These are phyloP conservation scores for Rhinophrynus dorsalis DNA, from an alignment of 2,797 vertebrate genomes.

Conservation along the genomic window DNA sequence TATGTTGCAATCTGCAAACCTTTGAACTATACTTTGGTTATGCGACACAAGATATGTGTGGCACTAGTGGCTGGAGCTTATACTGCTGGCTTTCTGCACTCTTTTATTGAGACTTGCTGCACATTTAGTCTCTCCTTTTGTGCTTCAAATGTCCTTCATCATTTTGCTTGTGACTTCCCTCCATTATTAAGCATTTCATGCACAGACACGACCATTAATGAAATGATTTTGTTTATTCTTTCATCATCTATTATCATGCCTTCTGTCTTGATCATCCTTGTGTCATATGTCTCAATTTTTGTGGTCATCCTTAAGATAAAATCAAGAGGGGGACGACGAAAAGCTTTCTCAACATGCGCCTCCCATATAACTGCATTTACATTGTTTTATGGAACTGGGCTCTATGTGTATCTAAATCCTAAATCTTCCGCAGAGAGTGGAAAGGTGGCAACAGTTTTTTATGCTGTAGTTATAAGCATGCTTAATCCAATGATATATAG, in stretches of 20 bases:
- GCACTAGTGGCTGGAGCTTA: background rate
- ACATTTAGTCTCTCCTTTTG: constrained; percentile 26
- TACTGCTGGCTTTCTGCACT: constrained; percentile 1
- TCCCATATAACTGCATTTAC: constrained; percentile 14
- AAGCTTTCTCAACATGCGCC: constrained; percentile 21
- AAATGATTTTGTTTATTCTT: constrained; percentile 2
- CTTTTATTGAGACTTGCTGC: constrained; percentile 3
- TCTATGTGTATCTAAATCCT: constrained; percentile 17
- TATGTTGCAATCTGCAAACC: constrained; percentile 6
- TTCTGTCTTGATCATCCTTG: constrained; percentile 1
- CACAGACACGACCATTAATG: constrained; percentile 22
- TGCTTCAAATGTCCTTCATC: constrained; percentile 13
- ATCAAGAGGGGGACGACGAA: background rate
- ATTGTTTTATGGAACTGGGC: constrained; percentile 5
- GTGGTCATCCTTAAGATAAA: background rate
- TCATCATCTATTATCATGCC: background rate
- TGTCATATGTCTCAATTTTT: constrained; percentile 6
- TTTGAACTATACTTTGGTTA: background rate
- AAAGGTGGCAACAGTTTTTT: background rate
- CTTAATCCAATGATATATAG: constrained; percentile 35
- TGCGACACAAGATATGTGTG: background rate
- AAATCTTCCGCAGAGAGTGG: background rate
- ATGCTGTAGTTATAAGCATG: constrained; percentile 15
- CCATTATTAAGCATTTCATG: constrained; percentile 23
- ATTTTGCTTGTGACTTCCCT: constrained; percentile 37